A percentile compares a stretch with the other conserved stretches of the same genome.
Evolutionary conservation across 2,113 vertebrate species (phyloP).

Genomic region (Perccottus glenii): DNA sequence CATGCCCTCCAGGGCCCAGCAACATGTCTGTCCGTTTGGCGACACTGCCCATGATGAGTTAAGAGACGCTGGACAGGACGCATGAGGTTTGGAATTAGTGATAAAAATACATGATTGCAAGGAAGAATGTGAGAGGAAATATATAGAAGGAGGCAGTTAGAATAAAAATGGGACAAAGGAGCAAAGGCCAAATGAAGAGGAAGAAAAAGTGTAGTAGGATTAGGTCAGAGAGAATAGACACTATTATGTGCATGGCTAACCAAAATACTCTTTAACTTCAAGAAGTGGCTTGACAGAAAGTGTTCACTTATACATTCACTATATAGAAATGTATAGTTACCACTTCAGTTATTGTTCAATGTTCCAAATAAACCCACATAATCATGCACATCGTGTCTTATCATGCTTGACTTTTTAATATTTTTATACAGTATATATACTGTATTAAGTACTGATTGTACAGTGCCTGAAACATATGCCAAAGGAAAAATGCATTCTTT

Average conservation of each 20-base stretch:
- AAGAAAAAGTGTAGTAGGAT: constrained; percentile 26
- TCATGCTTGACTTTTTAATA: too few species aligned
- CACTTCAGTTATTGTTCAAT: too few species aligned
- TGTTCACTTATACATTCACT: too few species aligned
- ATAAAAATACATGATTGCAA: constrained; percentile 4
- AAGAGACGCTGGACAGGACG: not conserved
- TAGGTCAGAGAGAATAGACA: constrained; percentile 54
- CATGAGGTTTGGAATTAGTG: constrained; percentile 23
- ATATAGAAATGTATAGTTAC: too few species aligned
- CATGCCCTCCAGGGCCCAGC: constrained; percentile 18
- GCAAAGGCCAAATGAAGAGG: constrained; percentile 32
- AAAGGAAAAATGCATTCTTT: too few species aligned
- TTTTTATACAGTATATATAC: too few species aligned
- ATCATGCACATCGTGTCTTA: too few species aligned
- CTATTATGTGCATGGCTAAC: constrained; percentile 44
- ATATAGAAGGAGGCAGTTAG: constrained; percentile 43
- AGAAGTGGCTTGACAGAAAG: too few species aligned
- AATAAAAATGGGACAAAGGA: constrained; percentile 50
- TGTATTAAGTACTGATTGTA: too few species aligned
- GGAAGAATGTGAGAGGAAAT: not conserved
- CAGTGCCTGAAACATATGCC: too few species aligned
- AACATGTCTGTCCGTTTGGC: constrained; percentile 40
- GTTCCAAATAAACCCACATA: too few species aligned
- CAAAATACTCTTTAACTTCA: constrained; percentile 19
- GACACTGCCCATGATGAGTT: constrained; percentile 14